A percentile compares a stretch with the other conserved stretches of the same genome.
These are phyloP conservation scores for Trypoxylus dichotomus DNA, from an alignment of 1,140 invertebrate species.

Conservation along the genomic window DNA sequence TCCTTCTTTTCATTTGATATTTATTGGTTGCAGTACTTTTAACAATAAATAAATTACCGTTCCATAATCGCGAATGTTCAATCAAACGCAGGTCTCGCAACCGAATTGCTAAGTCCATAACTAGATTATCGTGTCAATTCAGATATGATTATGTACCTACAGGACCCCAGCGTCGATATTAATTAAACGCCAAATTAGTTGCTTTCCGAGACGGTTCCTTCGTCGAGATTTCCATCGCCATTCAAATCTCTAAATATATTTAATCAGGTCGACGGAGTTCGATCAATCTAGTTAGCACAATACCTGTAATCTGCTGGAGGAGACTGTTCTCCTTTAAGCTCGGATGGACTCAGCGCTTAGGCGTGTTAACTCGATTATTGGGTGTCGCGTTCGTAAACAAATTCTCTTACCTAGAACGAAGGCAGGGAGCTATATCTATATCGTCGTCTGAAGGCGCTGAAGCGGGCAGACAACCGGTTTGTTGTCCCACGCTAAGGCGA, in stretches of 20 bases:
- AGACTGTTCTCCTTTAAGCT: background rate
- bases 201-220: conserved; percentile 15
- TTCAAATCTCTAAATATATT: conserved; percentile 18
- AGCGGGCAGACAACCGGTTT: conserved; percentile 62
- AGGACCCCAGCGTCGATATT: conserved; percentile 2
- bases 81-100: background rate
- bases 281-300: conserved; percentile 4
- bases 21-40: no score
- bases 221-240: background rate
- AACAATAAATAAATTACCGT: no score
- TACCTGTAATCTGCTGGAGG: conserved; percentile 1
- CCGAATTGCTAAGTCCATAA: background rate
- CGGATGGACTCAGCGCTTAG: background rate
- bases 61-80: background rate
- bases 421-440: conserved; percentile 57
- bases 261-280: background rate
- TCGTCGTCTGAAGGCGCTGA: conserved; percentile 47
- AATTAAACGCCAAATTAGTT: conserved; percentile 16
- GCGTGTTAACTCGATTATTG: conserved; percentile 14
- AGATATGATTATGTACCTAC: background rate
- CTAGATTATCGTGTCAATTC: background rate
- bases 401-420: conserved; percentile 50
- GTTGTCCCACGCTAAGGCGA: conserved; percentile 70
- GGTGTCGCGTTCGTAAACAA: conserved; percentile 21
- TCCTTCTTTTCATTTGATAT: no score